Evolutionary conservation across 2,113 vertebrate species (phyloP).

Genomic region (Nymphicus hollandicus): DNA sequence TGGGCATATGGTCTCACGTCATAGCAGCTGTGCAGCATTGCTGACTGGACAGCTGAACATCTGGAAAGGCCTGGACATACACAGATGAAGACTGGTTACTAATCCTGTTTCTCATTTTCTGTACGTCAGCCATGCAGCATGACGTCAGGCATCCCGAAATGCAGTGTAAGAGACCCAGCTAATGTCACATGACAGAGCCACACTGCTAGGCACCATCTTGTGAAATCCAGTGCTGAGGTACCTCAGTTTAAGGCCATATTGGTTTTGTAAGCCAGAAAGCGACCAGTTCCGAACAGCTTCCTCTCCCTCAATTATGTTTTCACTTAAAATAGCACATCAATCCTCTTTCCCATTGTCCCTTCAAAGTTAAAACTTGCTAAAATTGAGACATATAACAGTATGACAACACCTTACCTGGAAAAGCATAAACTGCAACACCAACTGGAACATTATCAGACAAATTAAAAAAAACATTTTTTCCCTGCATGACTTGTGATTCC

Average conservation of each 20-base stretch:
- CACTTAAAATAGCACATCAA: not conserved
- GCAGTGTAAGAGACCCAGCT: not conserved
- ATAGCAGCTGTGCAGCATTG: not conserved
- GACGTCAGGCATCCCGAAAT: rapidly evolving
- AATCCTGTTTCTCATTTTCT: not conserved
- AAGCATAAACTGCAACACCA: not conserved
- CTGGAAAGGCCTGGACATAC: not conserved
- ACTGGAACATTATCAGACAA: not conserved
- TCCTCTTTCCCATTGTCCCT: not conserved
- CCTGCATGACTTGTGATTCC: not conserved
- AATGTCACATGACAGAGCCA: not conserved
- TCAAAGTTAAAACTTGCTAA: not conserved
- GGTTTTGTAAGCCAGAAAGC: not conserved
- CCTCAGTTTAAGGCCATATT: not conserved
- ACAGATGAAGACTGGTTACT: not conserved
- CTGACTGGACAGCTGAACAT: slow-evolving; percentile 39
- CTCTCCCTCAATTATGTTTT: not conserved
- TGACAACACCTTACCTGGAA: not conserved
- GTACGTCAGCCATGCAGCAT: not conserved
- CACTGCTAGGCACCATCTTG: not conserved
- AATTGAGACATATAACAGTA: not conserved
- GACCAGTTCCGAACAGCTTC: not conserved
- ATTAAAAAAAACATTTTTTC: not conserved
- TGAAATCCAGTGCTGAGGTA: not conserved
- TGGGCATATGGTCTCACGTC: not conserved